Evolutionary conservation across 2,797 vertebrate species (phyloP).

Genomic region (Rousettus madagascariensis): DNA sequence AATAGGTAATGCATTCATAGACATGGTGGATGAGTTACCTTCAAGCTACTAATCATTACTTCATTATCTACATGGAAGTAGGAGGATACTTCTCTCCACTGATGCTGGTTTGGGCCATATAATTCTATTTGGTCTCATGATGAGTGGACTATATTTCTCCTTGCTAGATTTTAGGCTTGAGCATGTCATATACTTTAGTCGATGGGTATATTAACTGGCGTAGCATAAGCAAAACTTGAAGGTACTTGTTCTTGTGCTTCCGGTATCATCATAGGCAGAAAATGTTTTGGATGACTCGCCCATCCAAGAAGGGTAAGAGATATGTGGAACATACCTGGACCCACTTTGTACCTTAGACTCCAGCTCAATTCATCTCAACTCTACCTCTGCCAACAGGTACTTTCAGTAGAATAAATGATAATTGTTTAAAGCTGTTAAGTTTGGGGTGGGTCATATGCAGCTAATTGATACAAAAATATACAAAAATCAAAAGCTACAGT

Average conservation of each 20-base stretch:
- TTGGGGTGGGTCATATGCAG: neutral
- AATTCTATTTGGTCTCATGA: neutral
- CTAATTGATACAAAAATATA: neutral
- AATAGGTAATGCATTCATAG: neutral
- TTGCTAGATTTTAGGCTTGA: neutral
- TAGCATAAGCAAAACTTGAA: neutral
- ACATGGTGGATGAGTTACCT: neutral
- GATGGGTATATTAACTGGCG: neutral
- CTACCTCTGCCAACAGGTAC: neutral
- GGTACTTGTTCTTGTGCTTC: neutral
- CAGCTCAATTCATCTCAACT: neutral
- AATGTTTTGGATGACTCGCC: neutral
- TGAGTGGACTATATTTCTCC: neutral
- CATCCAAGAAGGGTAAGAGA: neutral
- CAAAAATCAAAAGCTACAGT: neutral
- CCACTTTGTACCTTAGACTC: neutral
- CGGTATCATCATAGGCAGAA: neutral
- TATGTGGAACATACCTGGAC: neutral
- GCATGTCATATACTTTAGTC: neutral
- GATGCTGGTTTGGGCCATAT: neutral
- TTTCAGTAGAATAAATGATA: neutral
- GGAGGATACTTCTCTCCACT: neutral
- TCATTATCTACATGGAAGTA: neutral
- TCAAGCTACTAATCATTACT: neutral
- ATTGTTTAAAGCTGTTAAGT: neutral